phyloP scores from a whole-genome alignment of 2,797 vertebrate species.

The Hylomyscus alleni region DNA sequence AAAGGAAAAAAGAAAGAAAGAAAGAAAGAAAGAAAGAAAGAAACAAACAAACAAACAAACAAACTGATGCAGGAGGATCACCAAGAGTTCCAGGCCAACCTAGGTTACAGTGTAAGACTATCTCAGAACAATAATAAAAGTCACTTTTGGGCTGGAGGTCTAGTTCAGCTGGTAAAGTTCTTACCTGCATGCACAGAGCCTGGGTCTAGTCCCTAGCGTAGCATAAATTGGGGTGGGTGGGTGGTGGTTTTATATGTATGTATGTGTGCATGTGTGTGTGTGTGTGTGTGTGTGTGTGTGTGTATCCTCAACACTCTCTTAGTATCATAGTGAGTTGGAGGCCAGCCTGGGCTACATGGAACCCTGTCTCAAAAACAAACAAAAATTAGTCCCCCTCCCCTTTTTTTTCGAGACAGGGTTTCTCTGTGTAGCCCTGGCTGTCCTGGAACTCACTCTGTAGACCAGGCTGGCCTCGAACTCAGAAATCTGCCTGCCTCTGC shows the following conservation, averaged over 20 bases:
- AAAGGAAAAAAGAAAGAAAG: too few relatives aligned
- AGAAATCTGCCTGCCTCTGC: too few relatives aligned
- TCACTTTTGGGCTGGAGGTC: background rate
- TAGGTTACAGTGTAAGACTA: background rate
- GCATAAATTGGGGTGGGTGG: background rate
- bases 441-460: too few relatives aligned
- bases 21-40: too few relatives aligned
- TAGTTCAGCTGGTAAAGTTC: background rate
- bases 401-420: too few relatives aligned
- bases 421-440: too few relatives aligned
- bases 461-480: too few relatives aligned
- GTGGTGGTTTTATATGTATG: too few relatives aligned
- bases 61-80: background rate
- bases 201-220: background rate
- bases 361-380: background rate
- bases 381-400: background rate
- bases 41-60: background rate
- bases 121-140: background rate
- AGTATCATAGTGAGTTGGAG: background rate
- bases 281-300: background rate
- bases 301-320: background rate
- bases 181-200: background rate
- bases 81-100: background rate
- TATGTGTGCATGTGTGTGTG: background rate
- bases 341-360: background rate